Conservation (phyloP, 2,797 vertebrate genomes). For the Agapornis canus region DNA sequence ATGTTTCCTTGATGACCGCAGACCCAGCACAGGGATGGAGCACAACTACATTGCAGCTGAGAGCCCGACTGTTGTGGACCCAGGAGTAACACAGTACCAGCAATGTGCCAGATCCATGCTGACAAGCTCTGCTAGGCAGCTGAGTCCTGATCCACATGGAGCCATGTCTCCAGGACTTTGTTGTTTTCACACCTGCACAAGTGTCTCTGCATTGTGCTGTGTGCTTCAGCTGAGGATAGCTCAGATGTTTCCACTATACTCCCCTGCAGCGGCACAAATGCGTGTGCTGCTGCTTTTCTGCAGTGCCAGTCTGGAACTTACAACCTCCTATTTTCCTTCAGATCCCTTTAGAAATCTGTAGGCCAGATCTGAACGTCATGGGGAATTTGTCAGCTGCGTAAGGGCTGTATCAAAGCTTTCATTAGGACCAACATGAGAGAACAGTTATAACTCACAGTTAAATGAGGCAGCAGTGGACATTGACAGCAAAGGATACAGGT, state of each 20-base stretch:
- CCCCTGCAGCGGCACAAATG: background rate
- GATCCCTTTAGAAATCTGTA: background rate
- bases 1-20: background rate
- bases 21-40: rapidly evolving
- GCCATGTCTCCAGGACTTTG: background rate
- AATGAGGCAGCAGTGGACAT: background rate
- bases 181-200: background rate
- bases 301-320: background rate
- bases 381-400: background rate
- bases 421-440: background rate
- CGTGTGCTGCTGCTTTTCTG: background rate
- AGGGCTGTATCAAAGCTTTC: background rate
- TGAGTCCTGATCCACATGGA: background rate
- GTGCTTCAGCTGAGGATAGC: background rate
- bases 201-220: rapidly evolving
- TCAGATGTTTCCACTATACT: background rate
- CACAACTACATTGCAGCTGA: rapidly evolving
- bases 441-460: background rate
- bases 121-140: background rate
- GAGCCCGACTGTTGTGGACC: background rate
- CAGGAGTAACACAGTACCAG: background rate
- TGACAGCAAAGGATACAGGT: background rate
- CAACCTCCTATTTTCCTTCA: background rate
- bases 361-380: background rate
- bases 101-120: rapidly evolving